Percentiles rank a stretch among this genome's conserved stretches.
phyloP scores from a whole-genome alignment of 2,888 invertebrate species.

The Cryptosula pallasiana region DNA sequence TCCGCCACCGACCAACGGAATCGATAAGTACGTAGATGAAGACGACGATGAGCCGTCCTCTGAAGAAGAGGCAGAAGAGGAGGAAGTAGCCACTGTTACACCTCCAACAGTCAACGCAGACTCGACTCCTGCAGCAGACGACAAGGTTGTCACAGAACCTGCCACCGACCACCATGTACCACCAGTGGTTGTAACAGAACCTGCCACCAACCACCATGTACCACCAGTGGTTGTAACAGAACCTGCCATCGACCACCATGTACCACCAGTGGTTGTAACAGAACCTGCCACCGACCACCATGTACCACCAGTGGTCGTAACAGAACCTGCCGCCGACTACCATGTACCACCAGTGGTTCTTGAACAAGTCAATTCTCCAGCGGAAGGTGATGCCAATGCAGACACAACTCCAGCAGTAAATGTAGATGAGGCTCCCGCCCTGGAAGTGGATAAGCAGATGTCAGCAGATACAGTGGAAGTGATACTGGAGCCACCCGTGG shows the following conservation, averaged over 20 bases:
- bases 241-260: too few relatives aligned
- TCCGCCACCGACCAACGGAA: not conserved
- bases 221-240: too few relatives aligned
- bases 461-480: not conserved
- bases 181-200: too few relatives aligned
- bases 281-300: too few relatives aligned
- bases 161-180: too few relatives aligned
- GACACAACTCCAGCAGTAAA: not conserved
- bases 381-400: not conserved
- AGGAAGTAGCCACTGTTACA: too few relatives aligned
- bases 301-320: too few relatives aligned
- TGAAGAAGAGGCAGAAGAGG: not conserved
- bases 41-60: not conserved
- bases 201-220: too few relatives aligned
- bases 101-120: not conserved
- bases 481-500: not conserved
- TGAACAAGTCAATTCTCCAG: not conserved
- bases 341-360: too few relatives aligned
- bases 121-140: not conserved
- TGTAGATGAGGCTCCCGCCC: not conserved
- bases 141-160: not conserved
- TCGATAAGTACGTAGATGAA: not conserved
- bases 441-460: not conserved
- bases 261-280: too few relatives aligned
- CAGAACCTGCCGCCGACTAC: too few relatives aligned